Percentiles rank a stretch among this genome's conserved stretches.
Evolutionary conservation across 2,888 invertebrate species (phyloP).

Genomic region (Eristalinus sepulchralis): DNA sequence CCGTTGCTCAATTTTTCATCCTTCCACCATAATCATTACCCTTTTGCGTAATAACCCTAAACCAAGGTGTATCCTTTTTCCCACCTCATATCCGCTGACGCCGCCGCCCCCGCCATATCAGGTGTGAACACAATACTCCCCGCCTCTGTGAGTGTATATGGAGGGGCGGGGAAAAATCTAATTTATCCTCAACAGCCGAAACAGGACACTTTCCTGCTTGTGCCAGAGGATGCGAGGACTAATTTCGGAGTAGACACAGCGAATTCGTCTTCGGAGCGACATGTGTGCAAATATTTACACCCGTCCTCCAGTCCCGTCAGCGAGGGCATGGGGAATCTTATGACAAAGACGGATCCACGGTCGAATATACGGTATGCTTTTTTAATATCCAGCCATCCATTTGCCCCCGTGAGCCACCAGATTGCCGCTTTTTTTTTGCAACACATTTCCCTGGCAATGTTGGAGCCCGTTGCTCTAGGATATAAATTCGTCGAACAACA

Average conservation of each 20-base stretch:
- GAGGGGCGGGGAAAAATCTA: slow-evolving; percentile 15
- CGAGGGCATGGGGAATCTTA: neutral
- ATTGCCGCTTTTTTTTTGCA: neutral
- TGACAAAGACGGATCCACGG: neutral
- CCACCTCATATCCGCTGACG: slow-evolving; percentile 5
- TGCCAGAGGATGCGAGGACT: slow-evolving; percentile 5
- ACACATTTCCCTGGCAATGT: neutral
- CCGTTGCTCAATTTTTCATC: neutral
- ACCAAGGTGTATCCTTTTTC: slow-evolving; percentile 13
- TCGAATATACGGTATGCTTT: neutral
- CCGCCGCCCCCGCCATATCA: slow-evolving; percentile 4
- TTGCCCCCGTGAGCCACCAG: neutral
- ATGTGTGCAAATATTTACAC: neutral
- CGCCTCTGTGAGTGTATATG: neutral
- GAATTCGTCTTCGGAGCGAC: neutral
- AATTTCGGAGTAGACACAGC: slow-evolving; percentile 7
- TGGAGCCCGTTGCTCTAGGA: slow-evolving; percentile 45
- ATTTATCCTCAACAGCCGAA: slow-evolving; percentile 42
- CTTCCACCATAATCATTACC: slow-evolving; percentile 48
- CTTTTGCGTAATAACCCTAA: slow-evolving; percentile 44
- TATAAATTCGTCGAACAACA: slow-evolving; percentile 57
- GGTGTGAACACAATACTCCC: slow-evolving; percentile 24
- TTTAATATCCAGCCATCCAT: neutral
- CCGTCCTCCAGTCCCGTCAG: neutral
- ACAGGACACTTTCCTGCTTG: slow-evolving; percentile 36